Conservation (phyloP, 2,797 vertebrate genomes). For the Aplochiton taeniatus region DNA sequence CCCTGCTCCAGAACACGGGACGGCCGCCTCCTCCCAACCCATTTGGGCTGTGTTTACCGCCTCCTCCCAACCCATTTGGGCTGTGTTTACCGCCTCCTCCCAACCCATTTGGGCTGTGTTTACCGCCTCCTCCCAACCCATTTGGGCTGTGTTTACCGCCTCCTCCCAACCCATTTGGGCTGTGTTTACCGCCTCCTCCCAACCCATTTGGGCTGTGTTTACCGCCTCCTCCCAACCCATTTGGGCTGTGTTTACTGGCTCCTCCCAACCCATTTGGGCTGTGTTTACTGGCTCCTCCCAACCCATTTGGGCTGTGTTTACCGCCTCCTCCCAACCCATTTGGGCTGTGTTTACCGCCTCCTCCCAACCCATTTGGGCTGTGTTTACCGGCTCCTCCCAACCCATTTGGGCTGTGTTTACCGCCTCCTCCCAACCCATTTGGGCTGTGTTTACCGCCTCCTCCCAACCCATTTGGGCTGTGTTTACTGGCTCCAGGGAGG, state of each 20-base stretch:
- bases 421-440: conserved; percentile 14
- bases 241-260: conserved; percentile 19
- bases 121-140: conserved; percentile 15
- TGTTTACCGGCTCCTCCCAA: conserved; percentile 12
- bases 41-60: conserved; percentile 21
- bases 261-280: conserved; percentile 26
- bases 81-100: conserved; percentile 15
- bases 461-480: conserved; percentile 25
- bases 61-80: conserved; percentile 22
- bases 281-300: conserved; percentile 12
- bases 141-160: conserved; percentile 20
- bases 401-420: no score
- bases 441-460: conserved; percentile 19
- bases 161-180: conserved; percentile 22
- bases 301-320: conserved; percentile 24
- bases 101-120: conserved; percentile 27
- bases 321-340: conserved; percentile 20
- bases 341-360: conserved; percentile 17
- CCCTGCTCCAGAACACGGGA: conserved; percentile 9
- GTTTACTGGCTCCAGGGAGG: conserved; percentile 15
- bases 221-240: conserved; percentile 18
- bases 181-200: conserved; percentile 17
- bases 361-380: conserved; percentile 26
- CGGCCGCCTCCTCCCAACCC: conserved; percentile 12
- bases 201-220: conserved; percentile 25